These are phyloP conservation scores for Pteronura brasiliensis DNA, from an alignment of 2,113 vertebrate species.

Conservation along the genomic window DNA sequence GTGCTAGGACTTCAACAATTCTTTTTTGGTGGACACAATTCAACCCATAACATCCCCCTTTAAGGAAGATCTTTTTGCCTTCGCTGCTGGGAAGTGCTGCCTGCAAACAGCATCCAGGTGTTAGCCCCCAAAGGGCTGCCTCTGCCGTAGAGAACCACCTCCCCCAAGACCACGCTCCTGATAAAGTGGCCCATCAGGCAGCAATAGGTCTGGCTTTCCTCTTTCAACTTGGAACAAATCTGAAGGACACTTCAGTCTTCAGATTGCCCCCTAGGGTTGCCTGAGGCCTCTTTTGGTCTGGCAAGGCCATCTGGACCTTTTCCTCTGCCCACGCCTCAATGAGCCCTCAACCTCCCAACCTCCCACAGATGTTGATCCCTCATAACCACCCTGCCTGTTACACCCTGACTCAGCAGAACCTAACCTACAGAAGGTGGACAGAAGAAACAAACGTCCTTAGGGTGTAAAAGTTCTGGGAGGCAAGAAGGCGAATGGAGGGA, in stretches of 20 bases:
- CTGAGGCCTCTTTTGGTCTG: not conserved
- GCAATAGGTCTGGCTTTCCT: not conserved
- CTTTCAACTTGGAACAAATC: not conserved
- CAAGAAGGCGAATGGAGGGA: not conserved
- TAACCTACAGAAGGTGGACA: not conserved
- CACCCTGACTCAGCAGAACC: not conserved
- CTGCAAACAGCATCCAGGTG: not conserved
- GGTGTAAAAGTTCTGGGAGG: not conserved
- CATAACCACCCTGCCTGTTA: not conserved
- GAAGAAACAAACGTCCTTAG: not conserved
- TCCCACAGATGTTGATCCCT: not conserved
- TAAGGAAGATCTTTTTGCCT: not conserved
- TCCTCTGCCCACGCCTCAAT: not conserved
- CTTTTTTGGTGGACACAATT: not conserved
- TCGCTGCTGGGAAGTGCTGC: not conserved
- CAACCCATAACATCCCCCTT: not conserved
- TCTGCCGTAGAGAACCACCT: not conserved
- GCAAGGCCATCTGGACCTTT: not conserved
- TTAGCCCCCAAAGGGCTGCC: not conserved
- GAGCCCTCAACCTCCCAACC: not conserved
- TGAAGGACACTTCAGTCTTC: not conserved
- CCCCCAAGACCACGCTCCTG: not conserved
- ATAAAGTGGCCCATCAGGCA: not conserved
- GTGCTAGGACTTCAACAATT: not conserved
- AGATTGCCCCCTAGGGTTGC: not conserved